Evolutionary conservation across 2,888 invertebrate species (phyloP).

Genomic region (Chalcosyrphus nemorum): DNA sequence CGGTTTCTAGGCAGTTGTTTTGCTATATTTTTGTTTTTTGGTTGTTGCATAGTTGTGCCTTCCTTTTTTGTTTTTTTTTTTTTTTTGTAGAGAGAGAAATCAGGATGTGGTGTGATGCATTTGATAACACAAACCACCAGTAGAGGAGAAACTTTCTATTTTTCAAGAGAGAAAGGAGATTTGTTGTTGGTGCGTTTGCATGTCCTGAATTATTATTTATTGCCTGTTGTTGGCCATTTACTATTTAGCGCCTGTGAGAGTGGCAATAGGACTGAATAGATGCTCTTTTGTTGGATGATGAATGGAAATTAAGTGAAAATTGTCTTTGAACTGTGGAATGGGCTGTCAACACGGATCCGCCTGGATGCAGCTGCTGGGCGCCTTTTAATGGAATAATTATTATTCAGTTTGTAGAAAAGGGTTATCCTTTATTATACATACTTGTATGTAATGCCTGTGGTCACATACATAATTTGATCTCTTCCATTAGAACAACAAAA

Average conservation of each 20-base stretch:
- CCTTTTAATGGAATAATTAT: constrained; percentile 8
- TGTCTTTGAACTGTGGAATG: constrained; percentile 42
- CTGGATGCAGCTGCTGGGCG: constrained; percentile 39
- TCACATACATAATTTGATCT: constrained; percentile 48
- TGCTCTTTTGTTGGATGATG: constrained; percentile 54
- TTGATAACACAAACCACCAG: constrained; percentile 67
- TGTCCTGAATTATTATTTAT: constrained; percentile 59
- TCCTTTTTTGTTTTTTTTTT: constrained; percentile 19
- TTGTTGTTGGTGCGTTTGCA: constrained; percentile 21
- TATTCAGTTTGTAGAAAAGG: constrained; percentile 22
- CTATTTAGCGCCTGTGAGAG: constrained; percentile 62
- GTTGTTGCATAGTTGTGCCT: constrained; percentile 46
- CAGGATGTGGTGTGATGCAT: constrained; percentile 63
- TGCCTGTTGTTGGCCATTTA: constrained; percentile 50
- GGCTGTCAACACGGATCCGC: constrained; percentile 49
- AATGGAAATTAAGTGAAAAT: constrained; percentile 59
- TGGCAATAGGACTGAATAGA: constrained; percentile 45
- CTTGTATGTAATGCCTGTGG: constrained; percentile 24
- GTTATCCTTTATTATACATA: constrained; percentile 15
- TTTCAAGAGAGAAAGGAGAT: constrained; percentile 30
- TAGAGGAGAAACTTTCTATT: constrained; percentile 63
- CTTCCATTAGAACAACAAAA: constrained; percentile 29
- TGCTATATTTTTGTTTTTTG: constrained; percentile 30
- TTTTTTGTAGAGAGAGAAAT: constrained; percentile 1
- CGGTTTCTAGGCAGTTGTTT: constrained; percentile 54